Evolutionary conservation across 2,113 vertebrate genomes (phyloP), one percentile per base, ranked within the genome.

Genomic region (Ophthalmotilapia sp.): DNA sequence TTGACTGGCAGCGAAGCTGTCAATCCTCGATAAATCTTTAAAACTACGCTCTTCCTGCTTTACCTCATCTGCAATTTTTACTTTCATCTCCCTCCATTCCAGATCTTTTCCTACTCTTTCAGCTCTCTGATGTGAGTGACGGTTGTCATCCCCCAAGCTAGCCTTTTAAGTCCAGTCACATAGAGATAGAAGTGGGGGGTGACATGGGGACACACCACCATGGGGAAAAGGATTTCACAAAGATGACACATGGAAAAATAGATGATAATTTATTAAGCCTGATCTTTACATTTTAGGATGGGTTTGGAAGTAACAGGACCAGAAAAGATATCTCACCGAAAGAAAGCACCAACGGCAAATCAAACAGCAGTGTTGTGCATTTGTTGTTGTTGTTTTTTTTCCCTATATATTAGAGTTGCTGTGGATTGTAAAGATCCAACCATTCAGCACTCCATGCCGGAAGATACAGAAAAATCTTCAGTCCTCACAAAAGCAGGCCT

Each of bases 121-220:
- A 86, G 86, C 81, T 80, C 87, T 92, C 73, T 94, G 83, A 94
- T 93, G 91, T 89, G 89, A 94, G 77, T 77, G 91, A 89, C 53
- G 89, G 84, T 91, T 86, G 89, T 90, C 91, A 82, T 92, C 90
- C 91, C 87, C 88, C 88, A 42, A 91, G 91, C 87, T 89, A 91
- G 85, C 89, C 90, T 95, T 95, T 94, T 90, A 95, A 95, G 92
- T 94, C 92, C 89, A 89, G 87, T 88, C 92, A 58, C 89, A 88
- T 79, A 56, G 73, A 80, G 82, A 89, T 65, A 55, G 84, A 81
- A 58, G 60, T 9, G 75, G 15, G 77, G 36, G 82, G 88, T 54
- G 84, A 87, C 85, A 86, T 40, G 9, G 86, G 87, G 85, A 87
- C 62, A 88, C 42, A 79, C 81, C 79, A 38, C 86, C 9, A 47